Conservation (phyloP, 2,888 invertebrate species). For the Marasmarcha lunaedactyla region DNA sequence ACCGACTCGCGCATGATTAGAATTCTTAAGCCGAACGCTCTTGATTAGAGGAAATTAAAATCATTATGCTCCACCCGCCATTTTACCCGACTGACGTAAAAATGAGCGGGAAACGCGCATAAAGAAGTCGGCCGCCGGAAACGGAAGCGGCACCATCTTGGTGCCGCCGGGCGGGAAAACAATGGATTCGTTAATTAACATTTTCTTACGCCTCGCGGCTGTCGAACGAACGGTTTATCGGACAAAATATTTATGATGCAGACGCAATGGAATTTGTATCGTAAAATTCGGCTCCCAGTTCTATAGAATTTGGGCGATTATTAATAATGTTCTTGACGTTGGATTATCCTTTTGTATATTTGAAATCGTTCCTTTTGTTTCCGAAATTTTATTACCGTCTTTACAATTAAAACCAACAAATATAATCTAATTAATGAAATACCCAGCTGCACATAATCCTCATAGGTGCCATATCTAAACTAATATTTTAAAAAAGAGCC, state of each 20-base stretch:
- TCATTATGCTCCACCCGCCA: slow-evolving; percentile 59
- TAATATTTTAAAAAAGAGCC: too few relatives aligned
- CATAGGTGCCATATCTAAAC: too few relatives aligned
- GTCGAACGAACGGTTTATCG: slow-evolving; percentile 71
- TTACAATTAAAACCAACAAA: too few relatives aligned
- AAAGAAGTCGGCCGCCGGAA: slow-evolving; percentile 66
- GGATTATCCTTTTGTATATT: neutral
- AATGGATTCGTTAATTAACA: slow-evolving; percentile 84
- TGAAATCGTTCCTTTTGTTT: neutral
- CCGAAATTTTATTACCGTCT: too few relatives aligned
- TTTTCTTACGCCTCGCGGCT: slow-evolving; percentile 76
- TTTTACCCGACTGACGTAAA: slow-evolving; percentile 54
- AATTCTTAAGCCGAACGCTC: slow-evolving; percentile 70
- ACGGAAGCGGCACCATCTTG: slow-evolving; percentile 71
- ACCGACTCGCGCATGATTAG: slow-evolving; percentile 51
- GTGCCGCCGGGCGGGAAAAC: slow-evolving; percentile 75
- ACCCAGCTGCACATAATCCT: too few relatives aligned
- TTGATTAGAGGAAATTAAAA: slow-evolving; percentile 72
- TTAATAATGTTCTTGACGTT: slow-evolving; percentile 11
- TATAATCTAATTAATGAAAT: too few relatives aligned
- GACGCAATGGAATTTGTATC: slow-evolving; percentile 56
- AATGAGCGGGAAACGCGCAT: slow-evolving; percentile 65
- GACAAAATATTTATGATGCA: slow-evolving; percentile 69
- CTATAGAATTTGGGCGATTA: slow-evolving; percentile 16
- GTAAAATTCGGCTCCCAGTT: slow-evolving; percentile 48